Evolutionary conservation across 2,888 invertebrate species (phyloP).

Genomic region (Hedychridium roseum): DNA sequence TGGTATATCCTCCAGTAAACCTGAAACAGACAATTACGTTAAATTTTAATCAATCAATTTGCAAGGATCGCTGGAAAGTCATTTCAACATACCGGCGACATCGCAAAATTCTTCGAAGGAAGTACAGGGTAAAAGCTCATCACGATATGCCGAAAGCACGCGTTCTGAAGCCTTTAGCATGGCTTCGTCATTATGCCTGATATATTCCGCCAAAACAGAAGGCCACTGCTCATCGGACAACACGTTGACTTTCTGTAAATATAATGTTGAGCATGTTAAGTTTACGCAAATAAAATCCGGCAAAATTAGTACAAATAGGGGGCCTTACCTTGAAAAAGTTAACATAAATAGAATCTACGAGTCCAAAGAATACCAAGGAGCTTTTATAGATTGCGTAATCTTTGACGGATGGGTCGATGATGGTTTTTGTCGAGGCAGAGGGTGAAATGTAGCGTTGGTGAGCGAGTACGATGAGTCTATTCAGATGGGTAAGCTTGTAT

Average conservation of each 20-base stretch:
- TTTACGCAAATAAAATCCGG: too few species aligned
- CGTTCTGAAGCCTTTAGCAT: constrained; percentile 88
- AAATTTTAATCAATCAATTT: constrained; percentile 3
- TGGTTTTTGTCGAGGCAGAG: constrained; percentile 69
- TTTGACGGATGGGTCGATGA: constrained; percentile 66
- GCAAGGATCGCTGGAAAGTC: background rate
- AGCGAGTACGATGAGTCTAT: constrained; percentile 78
- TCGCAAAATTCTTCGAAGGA: constrained; percentile 93
- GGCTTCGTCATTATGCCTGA: constrained; percentile 91
- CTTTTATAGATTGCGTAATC: constrained; percentile 86
- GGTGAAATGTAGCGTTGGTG: constrained; percentile 78
- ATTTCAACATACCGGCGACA: constrained; percentile 75
- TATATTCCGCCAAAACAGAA: constrained; percentile 86
- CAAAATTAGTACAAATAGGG: constrained; percentile 5
- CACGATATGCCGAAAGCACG: constrained; percentile 82
- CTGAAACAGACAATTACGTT: constrained; percentile 57
- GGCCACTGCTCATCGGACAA: constrained; percentile 87
- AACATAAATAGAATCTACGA: constrained; percentile 85
- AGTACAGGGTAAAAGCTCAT: constrained; percentile 89
- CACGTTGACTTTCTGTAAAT: constrained; percentile 73
- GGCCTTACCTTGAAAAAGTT: constrained; percentile 82
- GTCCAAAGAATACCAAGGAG: constrained; percentile 83
- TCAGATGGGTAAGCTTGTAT: constrained; percentile 75
- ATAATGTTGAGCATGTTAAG: too few species aligned
- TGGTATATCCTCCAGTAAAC: constrained; percentile 73